phyloP scores from a whole-genome alignment of 2,113 vertebrate genomes.

The Strix aluco region DNA sequence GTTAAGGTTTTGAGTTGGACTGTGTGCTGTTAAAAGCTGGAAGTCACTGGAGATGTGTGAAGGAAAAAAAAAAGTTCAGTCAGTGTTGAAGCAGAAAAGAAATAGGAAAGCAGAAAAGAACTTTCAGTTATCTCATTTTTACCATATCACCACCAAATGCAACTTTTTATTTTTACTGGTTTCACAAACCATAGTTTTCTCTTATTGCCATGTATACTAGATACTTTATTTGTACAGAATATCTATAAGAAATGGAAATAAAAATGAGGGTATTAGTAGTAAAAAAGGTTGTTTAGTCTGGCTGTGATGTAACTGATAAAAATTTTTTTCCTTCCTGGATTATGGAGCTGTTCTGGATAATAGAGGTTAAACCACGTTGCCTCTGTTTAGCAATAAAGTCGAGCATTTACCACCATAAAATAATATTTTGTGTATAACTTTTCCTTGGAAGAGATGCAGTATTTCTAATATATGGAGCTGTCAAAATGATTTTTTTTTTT shows the following conservation, averaged over 20 bases:
- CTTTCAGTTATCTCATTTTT: neutral
- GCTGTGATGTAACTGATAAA: neutral
- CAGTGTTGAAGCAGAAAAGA: neutral
- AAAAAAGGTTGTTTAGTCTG: neutral
- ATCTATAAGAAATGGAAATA: neutral
- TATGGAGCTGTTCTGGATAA: neutral
- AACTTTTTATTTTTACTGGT: neutral
- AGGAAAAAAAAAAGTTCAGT: neutral
- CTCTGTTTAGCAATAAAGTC: neutral
- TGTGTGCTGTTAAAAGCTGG: neutral
- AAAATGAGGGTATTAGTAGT: neutral
- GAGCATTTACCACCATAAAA: neutral
- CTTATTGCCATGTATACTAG: neutral
- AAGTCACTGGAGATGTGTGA: neutral
- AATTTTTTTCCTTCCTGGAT: neutral
- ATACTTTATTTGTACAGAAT: neutral
- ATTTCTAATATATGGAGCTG: neutral
- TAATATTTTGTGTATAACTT: neutral
- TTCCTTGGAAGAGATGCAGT: neutral
- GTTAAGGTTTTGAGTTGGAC: neutral
- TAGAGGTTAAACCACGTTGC: neutral
- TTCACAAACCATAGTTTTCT: neutral
- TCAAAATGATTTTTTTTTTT: neutral
- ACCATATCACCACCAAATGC: neutral
- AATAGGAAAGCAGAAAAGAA: neutral